Percentiles rank a stretch among this genome's conserved stretches.
Evolutionary conservation across 2,797 vertebrate genomes (phyloP).

Genomic region (Hippoglossus hippoglossus): DNA sequence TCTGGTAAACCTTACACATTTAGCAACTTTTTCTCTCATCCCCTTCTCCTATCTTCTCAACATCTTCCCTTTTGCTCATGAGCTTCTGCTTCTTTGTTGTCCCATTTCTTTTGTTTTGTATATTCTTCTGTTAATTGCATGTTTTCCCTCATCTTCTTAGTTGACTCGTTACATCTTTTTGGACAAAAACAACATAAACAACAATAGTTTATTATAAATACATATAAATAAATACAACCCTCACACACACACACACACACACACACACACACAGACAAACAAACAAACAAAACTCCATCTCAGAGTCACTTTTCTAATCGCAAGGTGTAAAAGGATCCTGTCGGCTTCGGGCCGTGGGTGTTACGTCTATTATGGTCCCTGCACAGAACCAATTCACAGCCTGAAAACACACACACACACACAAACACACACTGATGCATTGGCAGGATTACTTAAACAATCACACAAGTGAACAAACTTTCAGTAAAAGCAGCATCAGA

Average conservation of each 20-base stretch:
- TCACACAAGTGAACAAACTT: no score
- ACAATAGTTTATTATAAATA: not conserved
- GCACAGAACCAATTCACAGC: conserved; percentile 57
- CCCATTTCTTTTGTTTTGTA: not conserved
- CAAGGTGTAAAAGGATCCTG: conserved; percentile 44
- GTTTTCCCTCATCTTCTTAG: not conserved
- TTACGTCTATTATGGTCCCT: conserved; percentile 46
- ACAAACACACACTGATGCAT: not conserved
- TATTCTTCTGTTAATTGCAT: not conserved
- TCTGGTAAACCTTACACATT: conserved; percentile 21
- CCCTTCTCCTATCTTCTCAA: conserved; percentile 15
- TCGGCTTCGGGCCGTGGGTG: conserved; percentile 20
- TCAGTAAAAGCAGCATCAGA: no score
- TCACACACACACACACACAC: not conserved
- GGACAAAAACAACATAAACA: not conserved
- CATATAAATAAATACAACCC: not conserved
- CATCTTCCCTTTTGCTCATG: conserved; percentile 12
- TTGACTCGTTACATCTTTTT: not conserved
- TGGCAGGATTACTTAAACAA: no score
- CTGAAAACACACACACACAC: not conserved
- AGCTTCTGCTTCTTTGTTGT: not conserved
- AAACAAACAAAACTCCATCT: conserved; percentile 1
- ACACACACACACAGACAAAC: not conserved
- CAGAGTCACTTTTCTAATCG: conserved; percentile 30
- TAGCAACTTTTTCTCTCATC: conserved; percentile 13